Conservation (phyloP, 2,888 invertebrate genomes). For the Cheilosia pagana region DNA sequence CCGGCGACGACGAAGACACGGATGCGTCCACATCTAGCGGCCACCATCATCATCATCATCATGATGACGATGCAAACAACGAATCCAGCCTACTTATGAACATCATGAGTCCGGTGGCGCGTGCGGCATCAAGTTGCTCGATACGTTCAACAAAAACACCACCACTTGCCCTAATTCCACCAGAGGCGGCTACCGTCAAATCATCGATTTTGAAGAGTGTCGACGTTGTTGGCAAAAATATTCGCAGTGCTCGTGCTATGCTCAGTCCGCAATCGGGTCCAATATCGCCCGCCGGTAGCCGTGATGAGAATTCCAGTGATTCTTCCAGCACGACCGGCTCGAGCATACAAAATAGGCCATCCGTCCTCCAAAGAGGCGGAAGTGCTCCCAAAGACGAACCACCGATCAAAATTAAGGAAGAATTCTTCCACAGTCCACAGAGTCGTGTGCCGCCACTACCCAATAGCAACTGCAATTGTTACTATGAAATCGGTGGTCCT, state of each 20-base stretch:
- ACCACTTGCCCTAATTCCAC: slow-evolving; percentile 82
- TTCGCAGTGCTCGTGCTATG: slow-evolving; percentile 78
- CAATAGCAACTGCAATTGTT: slow-evolving; percentile 70
- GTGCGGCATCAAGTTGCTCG: slow-evolving; percentile 56
- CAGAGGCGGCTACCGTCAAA: slow-evolving; percentile 82
- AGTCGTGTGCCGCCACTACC: slow-evolving; percentile 77
- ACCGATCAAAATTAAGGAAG: slow-evolving; percentile 68
- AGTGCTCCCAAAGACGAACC: slow-evolving; percentile 40
- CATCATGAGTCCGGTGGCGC: slow-evolving; percentile 70
- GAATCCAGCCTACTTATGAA: slow-evolving; percentile 53
- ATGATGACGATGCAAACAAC: slow-evolving; percentile 43
- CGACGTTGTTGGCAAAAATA: slow-evolving; percentile 81
- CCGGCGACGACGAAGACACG: slow-evolving; percentile 77
- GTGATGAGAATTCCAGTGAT: slow-evolving; percentile 67
- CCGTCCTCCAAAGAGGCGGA: slow-evolving; percentile 65
- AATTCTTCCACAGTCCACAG: slow-evolving; percentile 72
- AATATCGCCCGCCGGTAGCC: slow-evolving; percentile 53
- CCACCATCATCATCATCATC: slow-evolving; percentile 54
- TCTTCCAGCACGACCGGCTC: slow-evolving; percentile 53
- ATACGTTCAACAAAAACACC: slow-evolving; percentile 79
- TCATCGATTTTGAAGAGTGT: slow-evolving; percentile 83
- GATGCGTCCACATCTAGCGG: slow-evolving; percentile 63
- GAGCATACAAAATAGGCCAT: slow-evolving; percentile 61
- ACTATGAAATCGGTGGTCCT: slow-evolving; percentile 73
- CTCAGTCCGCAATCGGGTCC: slow-evolving; percentile 57